Conservation (phyloP, 1,140 invertebrate species). For the Temnothorax longispinosus region DNA sequence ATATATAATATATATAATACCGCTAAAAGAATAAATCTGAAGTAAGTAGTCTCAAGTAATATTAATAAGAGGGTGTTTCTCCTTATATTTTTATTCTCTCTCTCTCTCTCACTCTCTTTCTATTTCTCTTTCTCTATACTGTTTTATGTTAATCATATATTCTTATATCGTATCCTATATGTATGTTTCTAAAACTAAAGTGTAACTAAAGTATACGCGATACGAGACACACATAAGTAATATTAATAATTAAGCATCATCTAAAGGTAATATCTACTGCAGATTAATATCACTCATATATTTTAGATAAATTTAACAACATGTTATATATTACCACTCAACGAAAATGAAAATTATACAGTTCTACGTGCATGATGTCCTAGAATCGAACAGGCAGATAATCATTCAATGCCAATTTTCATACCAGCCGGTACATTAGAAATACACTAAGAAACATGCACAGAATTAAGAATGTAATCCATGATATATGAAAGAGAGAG, state of each 20-base stretch:
- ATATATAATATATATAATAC: too few relatives aligned
- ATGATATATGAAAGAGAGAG: neutral
- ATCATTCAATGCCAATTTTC: neutral
- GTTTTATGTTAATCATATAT: neutral
- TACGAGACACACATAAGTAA: too few relatives aligned
- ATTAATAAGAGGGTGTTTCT: neutral
- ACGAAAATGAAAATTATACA: neutral
- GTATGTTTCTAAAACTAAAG: neutral
- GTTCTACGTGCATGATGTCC: neutral
- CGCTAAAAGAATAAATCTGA: too few relatives aligned
- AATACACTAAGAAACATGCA: neutral
- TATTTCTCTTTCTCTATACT: too few relatives aligned
- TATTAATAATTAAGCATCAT: too few relatives aligned
- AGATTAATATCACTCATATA: too few relatives aligned
- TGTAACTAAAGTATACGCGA: too few relatives aligned
- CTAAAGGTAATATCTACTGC: too few relatives aligned
- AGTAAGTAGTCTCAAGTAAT: neutral
- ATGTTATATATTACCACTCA: neutral
- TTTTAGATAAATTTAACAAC: neutral
- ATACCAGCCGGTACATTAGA: neutral
- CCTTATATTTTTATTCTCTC: too few relatives aligned
- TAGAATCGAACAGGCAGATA: neutral
- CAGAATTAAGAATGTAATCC: constrained; percentile 23
- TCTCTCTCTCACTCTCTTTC: too few relatives aligned
- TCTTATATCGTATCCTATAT: too few relatives aligned